Evolutionary conservation across 2,797 vertebrate genomes (phyloP), one percentile per base, ranked within the genome.

Genomic region (Phalloptychus januarius): DNA sequence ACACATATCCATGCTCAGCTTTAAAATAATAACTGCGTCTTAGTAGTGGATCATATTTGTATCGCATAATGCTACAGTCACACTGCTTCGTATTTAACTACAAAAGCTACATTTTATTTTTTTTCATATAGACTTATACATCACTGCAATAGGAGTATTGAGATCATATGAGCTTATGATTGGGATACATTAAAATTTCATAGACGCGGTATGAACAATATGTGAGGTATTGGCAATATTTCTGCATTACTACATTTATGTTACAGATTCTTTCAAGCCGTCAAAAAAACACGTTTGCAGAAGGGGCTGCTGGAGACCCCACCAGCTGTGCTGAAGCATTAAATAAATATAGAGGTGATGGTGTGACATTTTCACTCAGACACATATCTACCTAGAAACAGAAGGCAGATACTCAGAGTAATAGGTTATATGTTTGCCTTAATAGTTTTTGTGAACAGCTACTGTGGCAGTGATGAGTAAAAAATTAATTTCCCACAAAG

Each of bases 261-360:
- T 25, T 33, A 18, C 58, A 61, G 31, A 61, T 33, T 61, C 33
- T 61, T 61, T 61, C 15, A 61, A 7, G 56, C 15, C 0, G 5
- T 61, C 28, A 61, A 33, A 58, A 31, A 16, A 31, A 18, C 54
- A 61, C 15, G 16, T 56, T 56, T 11, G 11, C 54, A 28, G n/a
- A 56, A 12, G 48, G 4, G n/a, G 31, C 31, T 33, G 31, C 58
- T 33, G 58, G 58, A 61, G 33, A 65, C 2, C 33, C 61, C 58
- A 4, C 16, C 33, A 20, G 5, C 7, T 65, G 36, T 38, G 61
- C 61, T 65, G 61, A 20, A 38, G 7, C 31, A 38, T 10, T 38
- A 65, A 65, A 65, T 65, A 20, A 65, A 65, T 65, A 65, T 11
- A 65, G 31, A 65, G 33, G 33, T 65, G 61, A 36, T 63, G 58